Conservation (phyloP, 2,888 invertebrate species). For the Tipula unca region DNA sequence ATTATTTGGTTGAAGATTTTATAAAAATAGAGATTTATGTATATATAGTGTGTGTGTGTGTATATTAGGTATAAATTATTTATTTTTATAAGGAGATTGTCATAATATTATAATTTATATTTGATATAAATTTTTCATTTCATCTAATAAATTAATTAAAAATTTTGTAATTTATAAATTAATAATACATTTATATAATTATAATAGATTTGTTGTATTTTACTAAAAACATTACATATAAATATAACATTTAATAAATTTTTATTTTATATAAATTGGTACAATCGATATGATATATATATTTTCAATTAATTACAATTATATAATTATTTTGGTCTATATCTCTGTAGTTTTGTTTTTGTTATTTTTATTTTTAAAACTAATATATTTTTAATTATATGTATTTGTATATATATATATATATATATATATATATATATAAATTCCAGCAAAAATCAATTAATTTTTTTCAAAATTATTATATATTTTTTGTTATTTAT, state of each 20-base stretch:
- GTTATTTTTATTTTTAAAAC: background rate
- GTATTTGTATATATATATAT: no score
- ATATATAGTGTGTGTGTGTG: background rate
- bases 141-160: background rate
- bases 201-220: background rate
- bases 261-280: background rate
- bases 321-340: background rate
- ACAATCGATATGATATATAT: conserved; percentile 14
- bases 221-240: background rate
- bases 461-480: no score
- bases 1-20: background rate
- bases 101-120: background rate
- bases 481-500: background rate
- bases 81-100: background rate
- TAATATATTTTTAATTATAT: background rate
- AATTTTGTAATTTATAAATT: background rate
- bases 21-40: background rate
- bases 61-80: background rate
- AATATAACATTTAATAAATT: background rate
- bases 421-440: no score
- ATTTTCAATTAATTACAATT: background rate
- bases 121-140: background rate
- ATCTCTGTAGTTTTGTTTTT: background rate
- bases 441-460: conserved; percentile 18
- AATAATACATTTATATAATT: background rate